These are phyloP conservation scores for Turritopsis dohrnii DNA, from an alignment of 30 jellyfish, hydroid and myxozoan genomes.

Conservation along the genomic window DNA sequence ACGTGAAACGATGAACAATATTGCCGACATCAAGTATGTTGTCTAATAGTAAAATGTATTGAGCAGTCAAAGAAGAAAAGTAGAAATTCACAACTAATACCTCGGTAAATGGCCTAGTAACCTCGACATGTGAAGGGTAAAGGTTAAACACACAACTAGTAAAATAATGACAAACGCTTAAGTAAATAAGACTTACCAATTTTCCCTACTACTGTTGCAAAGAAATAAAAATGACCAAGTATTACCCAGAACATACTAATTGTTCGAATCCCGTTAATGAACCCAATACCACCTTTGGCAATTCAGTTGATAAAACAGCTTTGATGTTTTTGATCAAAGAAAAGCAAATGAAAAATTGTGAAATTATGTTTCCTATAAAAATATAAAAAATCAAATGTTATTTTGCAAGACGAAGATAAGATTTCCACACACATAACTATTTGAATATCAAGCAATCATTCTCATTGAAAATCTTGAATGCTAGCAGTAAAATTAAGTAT, in stretches of 20 bases:
- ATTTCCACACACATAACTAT: no score
- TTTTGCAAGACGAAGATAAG: no score
- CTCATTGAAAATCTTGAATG: no score
- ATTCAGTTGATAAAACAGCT: slow-evolving; percentile 53
- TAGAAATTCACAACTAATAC: no score
- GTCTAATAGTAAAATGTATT: slow-evolving; percentile 54
- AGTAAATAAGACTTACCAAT: background rate
- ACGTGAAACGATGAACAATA: slow-evolving; percentile 53
- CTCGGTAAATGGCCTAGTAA: no score
- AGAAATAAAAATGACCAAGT: slow-evolving; percentile 54
- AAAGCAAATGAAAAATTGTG: slow-evolving; percentile 38
- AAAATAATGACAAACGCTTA: no score
- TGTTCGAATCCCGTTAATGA: slow-evolving; percentile 81
- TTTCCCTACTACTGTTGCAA: slow-evolving; percentile 3
- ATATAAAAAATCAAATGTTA: no score
- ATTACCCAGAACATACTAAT: slow-evolving; percentile 86
- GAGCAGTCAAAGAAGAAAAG: no score
- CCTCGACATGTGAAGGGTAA: no score
- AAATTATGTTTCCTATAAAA: slow-evolving; percentile 2
- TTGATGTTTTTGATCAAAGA: slow-evolving; percentile 61
- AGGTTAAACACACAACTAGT: no score
- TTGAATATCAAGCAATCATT: no score
- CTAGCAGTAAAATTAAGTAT: no score
- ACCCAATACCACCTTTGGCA: slow-evolving; percentile 63
- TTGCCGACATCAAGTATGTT: slow-evolving; percentile 40